Evolutionary conservation across 2,797 vertebrate species (phyloP).

Genomic region (Hylomyscus alleni): DNA sequence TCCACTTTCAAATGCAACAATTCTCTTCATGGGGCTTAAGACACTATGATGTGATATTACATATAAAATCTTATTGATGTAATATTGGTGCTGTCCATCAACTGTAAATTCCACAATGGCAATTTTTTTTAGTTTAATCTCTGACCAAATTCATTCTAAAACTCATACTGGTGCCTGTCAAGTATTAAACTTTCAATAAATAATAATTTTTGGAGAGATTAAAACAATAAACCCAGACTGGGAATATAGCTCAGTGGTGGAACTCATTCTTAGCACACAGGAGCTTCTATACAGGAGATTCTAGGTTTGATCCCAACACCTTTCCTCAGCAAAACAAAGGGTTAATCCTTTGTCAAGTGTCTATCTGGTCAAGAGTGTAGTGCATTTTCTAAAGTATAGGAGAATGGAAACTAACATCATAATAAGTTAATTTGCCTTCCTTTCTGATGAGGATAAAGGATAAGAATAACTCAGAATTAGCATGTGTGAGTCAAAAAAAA

Average conservation of each 20-base stretch:
- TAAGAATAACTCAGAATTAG: not conserved
- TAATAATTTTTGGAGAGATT: not conserved
- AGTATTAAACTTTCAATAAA: not conserved
- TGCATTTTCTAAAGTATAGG: not conserved
- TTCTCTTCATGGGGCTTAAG: not conserved
- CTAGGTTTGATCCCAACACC: not conserved
- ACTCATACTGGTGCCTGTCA: not conserved
- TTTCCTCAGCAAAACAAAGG: not conserved
- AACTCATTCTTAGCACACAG: not conserved
- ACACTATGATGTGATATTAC: not conserved
- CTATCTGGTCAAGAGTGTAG: not conserved
- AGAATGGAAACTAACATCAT: not conserved
- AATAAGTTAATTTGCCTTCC: not conserved
- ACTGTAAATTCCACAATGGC: not conserved
- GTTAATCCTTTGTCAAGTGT: not conserved
- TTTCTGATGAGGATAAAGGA: conserved; percentile 2
- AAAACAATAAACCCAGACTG: not conserved
- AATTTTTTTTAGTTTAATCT: not conserved
- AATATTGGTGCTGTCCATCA: not conserved
- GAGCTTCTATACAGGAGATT: too few species aligned
- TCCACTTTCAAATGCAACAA: not conserved
- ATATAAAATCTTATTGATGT: not conserved
- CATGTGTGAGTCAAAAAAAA: not conserved
- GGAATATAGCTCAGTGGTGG: not conserved
- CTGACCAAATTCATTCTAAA: not conserved